These are phyloP conservation scores for Lasioglossum calceatum DNA, from an alignment of 2,888 invertebrate genomes.

Conservation along the genomic window DNA sequence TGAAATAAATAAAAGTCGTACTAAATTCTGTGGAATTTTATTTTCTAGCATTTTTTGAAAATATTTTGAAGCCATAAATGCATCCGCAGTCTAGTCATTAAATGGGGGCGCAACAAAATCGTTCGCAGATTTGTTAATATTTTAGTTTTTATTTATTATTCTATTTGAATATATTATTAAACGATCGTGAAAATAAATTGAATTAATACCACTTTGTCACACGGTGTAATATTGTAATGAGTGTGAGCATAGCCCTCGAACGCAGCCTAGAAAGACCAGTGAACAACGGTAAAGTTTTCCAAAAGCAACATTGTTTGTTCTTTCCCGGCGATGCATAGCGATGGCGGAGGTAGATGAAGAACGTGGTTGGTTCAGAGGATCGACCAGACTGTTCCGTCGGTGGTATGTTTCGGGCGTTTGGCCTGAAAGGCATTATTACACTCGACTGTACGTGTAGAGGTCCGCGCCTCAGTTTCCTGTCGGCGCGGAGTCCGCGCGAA, in stretches of 20 bases:
- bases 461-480: neutral
- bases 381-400: neutral
- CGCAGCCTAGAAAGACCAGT: neutral
- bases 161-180: too few relatives aligned
- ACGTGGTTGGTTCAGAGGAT: neutral
- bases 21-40: too few relatives aligned
- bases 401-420: neutral
- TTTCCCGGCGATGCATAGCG: neutral
- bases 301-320: neutral
- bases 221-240: neutral
- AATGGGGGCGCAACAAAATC: too few relatives aligned
- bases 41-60: too few relatives aligned
- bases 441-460: neutral
- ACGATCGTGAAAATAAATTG: neutral
- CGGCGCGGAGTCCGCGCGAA: conserved; percentile 1
- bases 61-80: too few relatives aligned
- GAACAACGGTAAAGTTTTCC: neutral
- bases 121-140: too few relatives aligned
- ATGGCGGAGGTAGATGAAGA: neutral
- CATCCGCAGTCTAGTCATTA: too few relatives aligned
- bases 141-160: too few relatives aligned
- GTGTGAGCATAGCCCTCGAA: neutral
- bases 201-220: neutral
- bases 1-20: too few relatives aligned
- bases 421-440: conserved; percentile 5